A percentile compares a stretch with the other conserved stretches of the same genome.
These are phyloP conservation scores for Monopterus albus DNA, from an alignment of 2,113 vertebrate genomes.

Conservation along the genomic window DNA sequence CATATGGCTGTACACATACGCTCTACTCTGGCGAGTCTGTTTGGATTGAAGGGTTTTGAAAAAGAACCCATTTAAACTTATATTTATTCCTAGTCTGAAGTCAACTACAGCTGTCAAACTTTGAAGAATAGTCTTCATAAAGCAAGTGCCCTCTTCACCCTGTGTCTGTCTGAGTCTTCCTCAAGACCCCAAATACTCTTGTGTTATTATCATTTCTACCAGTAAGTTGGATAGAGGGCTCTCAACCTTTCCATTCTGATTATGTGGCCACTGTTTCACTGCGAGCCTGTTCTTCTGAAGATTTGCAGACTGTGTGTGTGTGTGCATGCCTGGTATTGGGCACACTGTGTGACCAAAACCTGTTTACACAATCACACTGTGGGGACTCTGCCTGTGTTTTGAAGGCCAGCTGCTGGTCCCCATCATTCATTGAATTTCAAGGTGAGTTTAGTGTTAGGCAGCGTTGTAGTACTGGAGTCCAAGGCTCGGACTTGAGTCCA, in stretches of 20 bases:
- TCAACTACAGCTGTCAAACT: slow-evolving; percentile 51
- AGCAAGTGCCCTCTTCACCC: slow-evolving; percentile 52
- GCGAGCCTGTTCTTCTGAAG: background rate
- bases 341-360: too few relatives aligned
- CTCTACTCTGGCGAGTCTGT: too few relatives aligned
- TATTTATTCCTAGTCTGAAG: background rate
- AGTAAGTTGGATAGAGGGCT: slow-evolving; percentile 54
- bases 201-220: slow-evolving; percentile 65
- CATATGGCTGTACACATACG: background rate
- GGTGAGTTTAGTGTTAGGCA: too few relatives aligned
- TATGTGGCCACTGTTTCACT: slow-evolving; percentile 38
- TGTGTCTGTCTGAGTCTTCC: slow-evolving; percentile 50
- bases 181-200: slow-evolving; percentile 47
- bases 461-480: too few relatives aligned
- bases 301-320: slow-evolving; percentile 7
- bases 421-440: too few relatives aligned
- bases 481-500: too few relatives aligned
- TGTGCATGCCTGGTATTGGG: background rate
- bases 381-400: too few relatives aligned
- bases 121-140: slow-evolving; percentile 64
- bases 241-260: slow-evolving; percentile 56
- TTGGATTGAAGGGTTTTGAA: slow-evolving; percentile 9
- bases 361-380: too few relatives aligned
- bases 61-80: slow-evolving; percentile 29
- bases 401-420: too few relatives aligned